Evolutionary conservation across 1,140 invertebrate species (phyloP), one percentile per base, ranked within the genome.

Genomic region (Bombus polaris): DNA sequence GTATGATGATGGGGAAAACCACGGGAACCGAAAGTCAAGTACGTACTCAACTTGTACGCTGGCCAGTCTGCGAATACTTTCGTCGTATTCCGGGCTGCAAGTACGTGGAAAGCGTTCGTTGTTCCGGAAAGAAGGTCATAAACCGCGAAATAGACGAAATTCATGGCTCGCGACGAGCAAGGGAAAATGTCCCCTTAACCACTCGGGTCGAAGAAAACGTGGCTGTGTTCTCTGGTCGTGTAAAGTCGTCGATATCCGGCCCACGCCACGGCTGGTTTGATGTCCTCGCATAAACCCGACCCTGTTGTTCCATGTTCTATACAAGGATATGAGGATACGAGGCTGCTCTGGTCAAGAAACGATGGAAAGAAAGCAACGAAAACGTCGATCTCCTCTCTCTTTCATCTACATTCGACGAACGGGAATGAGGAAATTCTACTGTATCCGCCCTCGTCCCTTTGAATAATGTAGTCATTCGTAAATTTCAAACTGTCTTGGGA

Each of bases 211-310:
- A 78, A n/a, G 59, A 22, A 78, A 65, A 78, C 53, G 42, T n/a
- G 44, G 53, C 62, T 39, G 42, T 59, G 81, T 77, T 68, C 32
- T 35, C 37, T 22, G 66, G 35, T 32, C 71, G 35, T 78, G 86
- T 86, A 86, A 88, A 88, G 68, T 83, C 89, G 47, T 88, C 83
- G 89, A 90, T 90, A 90, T 90, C 89, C 88, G 86, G 88, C 70
- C 82, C 47, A 71, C 73, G 86, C 82, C 47, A 71, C 73, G 86
- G 84, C 81, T 65, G 86, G 86, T 90, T 90, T 86, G 66, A 90
- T 90, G 89, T 90, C 79, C 89, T 88, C 83, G 83, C 86, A 85
- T 90, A 90, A 90, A 90, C 89, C 87, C 72, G 74, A 53, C 77
- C 68, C 39, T 65, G 53, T 90, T 71, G 86, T 81, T 82, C 74